phyloP scores from a whole-genome alignment of 2,797 vertebrate species.

The Sebastes wilsoni region DNA sequence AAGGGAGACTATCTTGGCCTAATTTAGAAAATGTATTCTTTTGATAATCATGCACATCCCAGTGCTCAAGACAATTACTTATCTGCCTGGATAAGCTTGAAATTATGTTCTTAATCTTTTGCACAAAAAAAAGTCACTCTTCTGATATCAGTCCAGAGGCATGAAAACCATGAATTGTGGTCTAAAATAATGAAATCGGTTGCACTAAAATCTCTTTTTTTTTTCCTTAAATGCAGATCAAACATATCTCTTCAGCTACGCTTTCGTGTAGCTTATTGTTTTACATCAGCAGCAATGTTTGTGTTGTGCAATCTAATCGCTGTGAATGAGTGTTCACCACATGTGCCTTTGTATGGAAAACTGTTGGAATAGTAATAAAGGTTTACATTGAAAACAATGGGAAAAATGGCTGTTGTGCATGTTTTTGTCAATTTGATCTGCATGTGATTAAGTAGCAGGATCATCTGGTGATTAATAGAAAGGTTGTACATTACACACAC shows the following conservation, averaged over 20 bases:
- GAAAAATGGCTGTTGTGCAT: not conserved
- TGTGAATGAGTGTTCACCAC: slow-evolving; percentile 57
- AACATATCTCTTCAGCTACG: slow-evolving; percentile 29
- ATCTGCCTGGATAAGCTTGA: slow-evolving; percentile 79
- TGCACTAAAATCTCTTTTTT: slow-evolving; percentile 50
- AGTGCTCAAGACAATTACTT: slow-evolving; percentile 79
- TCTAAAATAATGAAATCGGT: slow-evolving; percentile 60
- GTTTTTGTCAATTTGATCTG: not conserved
- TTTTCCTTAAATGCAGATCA: slow-evolving; percentile 40
- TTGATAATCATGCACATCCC: slow-evolving; percentile 75
- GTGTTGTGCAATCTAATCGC: slow-evolving; percentile 42
- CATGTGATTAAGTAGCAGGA: not conserved
- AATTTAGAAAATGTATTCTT: slow-evolving; percentile 80
- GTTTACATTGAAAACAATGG: slow-evolving; percentile 82
- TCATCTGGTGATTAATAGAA: not conserved
- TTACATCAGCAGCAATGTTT: slow-evolving; percentile 25
- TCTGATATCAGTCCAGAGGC: slow-evolving; percentile 64
- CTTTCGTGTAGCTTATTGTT: slow-evolving; percentile 6
- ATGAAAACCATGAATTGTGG: slow-evolving; percentile 56
- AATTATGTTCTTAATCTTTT: slow-evolving; percentile 79
- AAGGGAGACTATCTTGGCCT: slow-evolving; percentile 68
- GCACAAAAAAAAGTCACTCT: slow-evolving; percentile 49
- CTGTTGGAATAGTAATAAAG: slow-evolving; percentile 78
- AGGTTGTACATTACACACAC: not conserved
- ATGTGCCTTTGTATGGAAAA: slow-evolving; percentile 76